These are phyloP conservation scores for Cryptus viduatorius DNA, from an alignment of 2,888 invertebrate genomes.

Conservation along the genomic window DNA sequence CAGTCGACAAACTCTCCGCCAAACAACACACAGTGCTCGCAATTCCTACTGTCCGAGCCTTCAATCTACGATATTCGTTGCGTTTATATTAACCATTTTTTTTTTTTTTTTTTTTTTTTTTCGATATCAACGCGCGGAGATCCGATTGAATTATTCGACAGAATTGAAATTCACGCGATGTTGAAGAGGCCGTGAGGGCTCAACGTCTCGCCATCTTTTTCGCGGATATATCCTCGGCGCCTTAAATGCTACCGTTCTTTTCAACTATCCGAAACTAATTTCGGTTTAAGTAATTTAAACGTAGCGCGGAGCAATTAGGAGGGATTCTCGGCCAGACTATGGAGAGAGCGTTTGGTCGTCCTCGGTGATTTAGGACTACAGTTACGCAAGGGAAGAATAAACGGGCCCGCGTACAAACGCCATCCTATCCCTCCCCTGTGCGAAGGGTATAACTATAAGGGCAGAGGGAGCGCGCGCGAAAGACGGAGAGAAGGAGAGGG, in stretches of 20 bases:
- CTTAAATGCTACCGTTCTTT: constrained; percentile 77
- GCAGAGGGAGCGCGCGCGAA: constrained; percentile 55
- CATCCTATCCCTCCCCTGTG: constrained; percentile 19
- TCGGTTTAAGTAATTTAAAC: constrained; percentile 84
- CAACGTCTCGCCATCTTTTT: constrained; percentile 25
- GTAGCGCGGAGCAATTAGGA: constrained; percentile 83
- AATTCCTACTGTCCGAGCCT: constrained; percentile 15
- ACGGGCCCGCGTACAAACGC: constrained; percentile 64
- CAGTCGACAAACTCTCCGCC: constrained; percentile 52
- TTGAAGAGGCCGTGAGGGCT: neutral
- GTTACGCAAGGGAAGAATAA: constrained; percentile 79
- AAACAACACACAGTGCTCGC: constrained; percentile 27
- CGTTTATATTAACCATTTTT: neutral
- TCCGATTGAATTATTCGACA: constrained; percentile 27
- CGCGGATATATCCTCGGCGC: constrained; percentile 70
- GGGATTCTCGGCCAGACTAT: constrained; percentile 76
- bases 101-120: constrained; percentile 20
- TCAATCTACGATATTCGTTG: constrained; percentile 41
- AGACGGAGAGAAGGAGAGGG: neutral
- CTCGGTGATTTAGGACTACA: constrained; percentile 82
- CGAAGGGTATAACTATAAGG: constrained; percentile 60
- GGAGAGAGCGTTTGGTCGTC: constrained; percentile 72
- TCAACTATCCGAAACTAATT: constrained; percentile 83
- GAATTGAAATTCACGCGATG: constrained; percentile 43
- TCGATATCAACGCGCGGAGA: neutral